Evolutionary conservation across 2,797 vertebrate species (phyloP).

Genomic region (Sternotherus odoratus): DNA sequence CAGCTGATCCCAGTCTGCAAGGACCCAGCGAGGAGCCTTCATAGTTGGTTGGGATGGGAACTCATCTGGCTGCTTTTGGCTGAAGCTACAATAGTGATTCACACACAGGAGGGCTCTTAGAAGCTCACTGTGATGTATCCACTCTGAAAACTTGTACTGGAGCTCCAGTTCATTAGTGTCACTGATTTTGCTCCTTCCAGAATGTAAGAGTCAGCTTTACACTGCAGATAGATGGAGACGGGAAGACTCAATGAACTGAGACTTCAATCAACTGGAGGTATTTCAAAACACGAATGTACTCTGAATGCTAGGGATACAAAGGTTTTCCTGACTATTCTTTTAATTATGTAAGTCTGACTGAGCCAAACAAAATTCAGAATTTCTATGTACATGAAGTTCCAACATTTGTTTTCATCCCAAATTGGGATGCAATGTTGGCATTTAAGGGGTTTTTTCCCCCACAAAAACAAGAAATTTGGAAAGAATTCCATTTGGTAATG

Average conservation of each 20-base stretch:
- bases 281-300: accelerated
- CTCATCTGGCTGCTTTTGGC: accelerated
- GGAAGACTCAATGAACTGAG: neutral
- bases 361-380: neutral
- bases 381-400: neutral
- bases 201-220: neutral
- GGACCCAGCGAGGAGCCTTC: neutral
- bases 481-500: neutral
- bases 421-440: neutral
- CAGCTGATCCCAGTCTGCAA: neutral
- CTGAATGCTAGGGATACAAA: neutral
- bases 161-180: neutral
- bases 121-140: neutral
- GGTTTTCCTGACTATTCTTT: neutral
- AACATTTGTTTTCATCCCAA: neutral
- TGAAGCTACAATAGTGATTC: neutral
- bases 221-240: neutral
- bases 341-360: neutral
- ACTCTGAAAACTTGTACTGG: neutral
- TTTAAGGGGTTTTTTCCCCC: neutral
- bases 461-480: neutral
- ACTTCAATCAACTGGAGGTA: neutral
- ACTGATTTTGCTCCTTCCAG: neutral
- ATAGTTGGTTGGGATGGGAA: neutral
- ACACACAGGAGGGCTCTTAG: neutral